Conservation (phyloP, 2,888 invertebrate genomes). For the Pyrocoelia pectoralis region DNA sequence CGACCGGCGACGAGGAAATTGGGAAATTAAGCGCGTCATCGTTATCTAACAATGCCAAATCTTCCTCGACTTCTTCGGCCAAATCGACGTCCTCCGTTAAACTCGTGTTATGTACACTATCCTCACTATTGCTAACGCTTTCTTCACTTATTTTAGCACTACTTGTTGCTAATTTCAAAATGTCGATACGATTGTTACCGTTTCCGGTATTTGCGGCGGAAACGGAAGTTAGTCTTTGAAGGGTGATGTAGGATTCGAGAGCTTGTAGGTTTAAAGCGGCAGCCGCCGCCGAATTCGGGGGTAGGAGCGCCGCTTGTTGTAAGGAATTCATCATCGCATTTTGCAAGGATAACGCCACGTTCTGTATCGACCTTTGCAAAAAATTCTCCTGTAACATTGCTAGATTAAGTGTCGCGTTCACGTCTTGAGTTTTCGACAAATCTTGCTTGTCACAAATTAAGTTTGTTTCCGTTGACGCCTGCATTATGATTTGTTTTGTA, state of each 20-base stretch:
- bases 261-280: constrained; percentile 87
- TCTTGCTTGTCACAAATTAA: constrained; percentile 34
- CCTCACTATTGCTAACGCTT: constrained; percentile 47
- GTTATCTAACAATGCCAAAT: constrained; percentile 76
- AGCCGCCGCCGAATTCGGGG: constrained; percentile 84
- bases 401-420: constrained; percentile 48
- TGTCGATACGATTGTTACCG: constrained; percentile 66
- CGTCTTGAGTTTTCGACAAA: constrained; percentile 39
- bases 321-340: constrained; percentile 86
- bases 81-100: constrained; percentile 70
- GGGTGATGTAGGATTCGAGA: constrained; percentile 83
- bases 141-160: constrained; percentile 57
- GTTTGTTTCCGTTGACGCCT: constrained; percentile 38
- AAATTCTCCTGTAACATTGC: constrained; percentile 72
- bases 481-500: constrained; percentile 31
- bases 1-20: constrained; percentile 66
- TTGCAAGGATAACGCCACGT: constrained; percentile 82
- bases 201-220: constrained; percentile 60
- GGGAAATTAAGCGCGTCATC: constrained; percentile 69
- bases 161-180: constrained; percentile 69
- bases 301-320: constrained; percentile 83
- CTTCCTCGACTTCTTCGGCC: constrained; percentile 77
- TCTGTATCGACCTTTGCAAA: constrained; percentile 68
- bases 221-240: constrained; percentile 79
- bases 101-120: constrained; percentile 51